Evolutionary conservation across 2,113 vertebrate species (phyloP), one percentile per base, ranked within the genome.

Genomic region (Collichthys lucidus): DNA sequence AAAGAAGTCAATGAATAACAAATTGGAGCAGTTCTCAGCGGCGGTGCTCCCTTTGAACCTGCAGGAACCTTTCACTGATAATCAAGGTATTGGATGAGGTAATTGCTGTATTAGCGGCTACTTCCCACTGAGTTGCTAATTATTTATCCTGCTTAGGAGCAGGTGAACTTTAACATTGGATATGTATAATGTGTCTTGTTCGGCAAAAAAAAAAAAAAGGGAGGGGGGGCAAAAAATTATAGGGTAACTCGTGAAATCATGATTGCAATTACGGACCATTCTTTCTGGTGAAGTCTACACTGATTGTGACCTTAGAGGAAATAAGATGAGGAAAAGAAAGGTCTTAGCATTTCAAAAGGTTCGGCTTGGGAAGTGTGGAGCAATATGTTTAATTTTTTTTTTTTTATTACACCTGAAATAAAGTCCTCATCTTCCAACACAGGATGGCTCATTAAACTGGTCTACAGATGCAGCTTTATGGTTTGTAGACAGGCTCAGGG

Each of bases 11-110:
- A 77, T 89, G 80, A 84, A 90, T 67, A 83, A 29, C 35, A 73
- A 80, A 84, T 80, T 75, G 60, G 63, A 82, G 82, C 53, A 62
- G 79, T 55, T 89, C 77, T 72, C 55, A 79, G 83, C 8, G 3
- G 71, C 80, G 26, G 35, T 20, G 0, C 61, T 74, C 29, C 24
- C 71, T 88, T 50, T 86, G 83, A 88, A 89, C 82, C 80, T 66
- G 17, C 44, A 57, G 66, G 80, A 88, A 79, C 84, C 85, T 89
- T 85, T 82, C 72, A 67, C 76, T 74, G 76, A 87, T 91, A 89
- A 91, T 91, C 81, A 89, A 88, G 74, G 74, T 87, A 87, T 86
- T 85, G 67, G 79, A 56, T 67, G 49, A 90, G 80, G 76, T 92
- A 91, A 91, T 89, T 91, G 88, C 79, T 77, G 62, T 52, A 90